These are phyloP conservation scores for Poecilia picta DNA, from an alignment of 2,797 vertebrate species.

Conservation along the genomic window DNA sequence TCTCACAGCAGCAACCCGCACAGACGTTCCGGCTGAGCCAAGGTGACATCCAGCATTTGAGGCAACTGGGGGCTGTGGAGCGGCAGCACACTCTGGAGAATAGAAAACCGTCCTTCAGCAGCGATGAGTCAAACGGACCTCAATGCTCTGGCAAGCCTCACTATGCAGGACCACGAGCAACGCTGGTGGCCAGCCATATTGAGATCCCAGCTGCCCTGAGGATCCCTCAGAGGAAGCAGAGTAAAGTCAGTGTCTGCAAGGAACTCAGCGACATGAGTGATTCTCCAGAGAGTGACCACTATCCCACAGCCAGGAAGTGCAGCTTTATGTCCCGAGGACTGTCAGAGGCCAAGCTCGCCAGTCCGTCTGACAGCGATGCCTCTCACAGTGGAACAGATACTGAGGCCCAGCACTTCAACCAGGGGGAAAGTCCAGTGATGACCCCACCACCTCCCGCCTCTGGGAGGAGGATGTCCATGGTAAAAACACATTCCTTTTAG, in stretches of 20 bases:
- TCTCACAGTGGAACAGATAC: conserved; percentile 77
- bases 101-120: conserved; percentile 76
- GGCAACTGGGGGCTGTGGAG: conserved; percentile 51
- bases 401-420: conserved; percentile 70
- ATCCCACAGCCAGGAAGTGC: conserved; percentile 81
- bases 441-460: conserved; percentile 75
- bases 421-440: conserved; percentile 75
- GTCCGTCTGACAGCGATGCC: conserved; percentile 74
- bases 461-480: conserved; percentile 91
- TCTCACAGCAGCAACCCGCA: conserved; percentile 57
- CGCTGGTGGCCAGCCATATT: conserved; percentile 68
- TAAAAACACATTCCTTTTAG: conserved; percentile 68
- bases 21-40: conserved; percentile 56
- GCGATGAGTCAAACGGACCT: conserved; percentile 74
- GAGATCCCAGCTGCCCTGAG: conserved; percentile 74
- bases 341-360: conserved; percentile 80
- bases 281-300: conserved; percentile 82
- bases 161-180: conserved; percentile 58
- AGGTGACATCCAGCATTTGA: conserved; percentile 71
- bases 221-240: conserved; percentile 77
- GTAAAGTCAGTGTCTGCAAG: conserved; percentile 79
- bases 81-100: conserved; percentile 50
- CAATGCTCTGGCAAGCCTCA: conserved; percentile 53
- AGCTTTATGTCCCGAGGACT: conserved; percentile 89
- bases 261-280: conserved; percentile 82